Conservation (phyloP, 2,888 invertebrate species). For the Ganaspis brasiliensis region DNA sequence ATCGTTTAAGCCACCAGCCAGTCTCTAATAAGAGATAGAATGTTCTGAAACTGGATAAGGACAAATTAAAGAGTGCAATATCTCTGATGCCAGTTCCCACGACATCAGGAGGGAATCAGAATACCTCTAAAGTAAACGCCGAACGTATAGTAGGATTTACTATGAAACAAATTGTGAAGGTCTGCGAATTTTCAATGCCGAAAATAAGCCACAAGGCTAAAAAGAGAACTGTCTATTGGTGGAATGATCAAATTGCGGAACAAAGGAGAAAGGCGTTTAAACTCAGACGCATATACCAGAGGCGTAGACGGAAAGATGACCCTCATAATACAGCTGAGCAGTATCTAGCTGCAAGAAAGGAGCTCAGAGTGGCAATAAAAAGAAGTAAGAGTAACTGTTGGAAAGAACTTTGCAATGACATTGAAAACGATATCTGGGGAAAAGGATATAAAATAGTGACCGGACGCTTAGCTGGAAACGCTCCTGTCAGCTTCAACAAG, state of each 20-base stretch:
- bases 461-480: constrained; percentile 2
- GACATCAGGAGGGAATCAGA: too few relatives aligned
- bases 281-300: constrained; percentile 47
- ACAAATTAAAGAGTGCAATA: constrained; percentile 25
- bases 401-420: constrained; percentile 58
- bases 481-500: background rate
- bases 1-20: too few relatives aligned
- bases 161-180: too few relatives aligned
- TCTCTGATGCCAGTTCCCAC: background rate
- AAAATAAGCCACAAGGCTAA: too few relatives aligned
- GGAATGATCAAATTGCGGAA: too few relatives aligned
- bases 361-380: constrained; percentile 42
- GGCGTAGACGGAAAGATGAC: constrained; percentile 44
- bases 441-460: constrained; percentile 61
- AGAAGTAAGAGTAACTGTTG: constrained; percentile 55
- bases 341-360: constrained; percentile 47
- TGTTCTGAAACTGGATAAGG: constrained; percentile 43
- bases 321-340: background rate
- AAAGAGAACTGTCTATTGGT: too few relatives aligned
- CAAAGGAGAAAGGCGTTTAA: constrained; percentile 49
- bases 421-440: constrained; percentile 62
- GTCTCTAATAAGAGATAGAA: constrained; percentile 32
- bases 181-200: too few relatives aligned
- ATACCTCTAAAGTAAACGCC: too few relatives aligned
- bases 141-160: too few relatives aligned